Evolutionary conservation across 2,888 invertebrate species (phyloP), one percentile per base, ranked within the genome.

Genomic region (Andrena hattorfiana): DNA sequence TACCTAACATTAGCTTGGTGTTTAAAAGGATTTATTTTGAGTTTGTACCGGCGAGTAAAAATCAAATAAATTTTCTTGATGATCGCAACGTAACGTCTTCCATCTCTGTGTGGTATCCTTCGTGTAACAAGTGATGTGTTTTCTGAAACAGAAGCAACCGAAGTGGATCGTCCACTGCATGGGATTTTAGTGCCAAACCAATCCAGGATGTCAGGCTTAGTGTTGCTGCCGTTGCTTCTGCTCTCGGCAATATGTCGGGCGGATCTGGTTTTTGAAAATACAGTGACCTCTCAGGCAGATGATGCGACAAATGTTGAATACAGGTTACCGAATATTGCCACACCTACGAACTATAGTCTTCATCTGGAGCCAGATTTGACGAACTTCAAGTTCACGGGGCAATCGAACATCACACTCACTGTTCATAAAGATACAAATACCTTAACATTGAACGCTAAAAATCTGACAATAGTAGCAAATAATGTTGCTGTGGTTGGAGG

Each of bases 291-390:
- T 42, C 42, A 42, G 13, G 35, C 20, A 0, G 13, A 35, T 5
- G 23, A 23, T 4, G 13, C 3, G 2, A 2, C 1, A 6, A 35
- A 13, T 0, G 0, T 6, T 6, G n/a, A 80, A 0, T 96, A 95
- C 91, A 94, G 95, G 0, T 94, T 96, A n/a, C 95, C 96, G 0
- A 92, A 91, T 0, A 92, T 94, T 48, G 94, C 95, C 0, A 87
- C 85, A 26, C 96, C 96, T 0, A 91, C 89, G 0, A 93, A 94
- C 74, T 96, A 96, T 88, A 94, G 94, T 32, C 94, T 96, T 8
- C 88, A 90, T 13, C 92, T 96, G 0, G 92, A 91, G 77, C 92
- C 96, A 0, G 90, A 95, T 63, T 94, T 96, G 0, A 90, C 91
- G 28, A 42, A 90, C 0, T 72, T 69, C 13, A 66, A 54, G 0